phyloP scores from a whole-genome alignment of 1,140 invertebrate species.

The Hyphantria cunea region DNA sequence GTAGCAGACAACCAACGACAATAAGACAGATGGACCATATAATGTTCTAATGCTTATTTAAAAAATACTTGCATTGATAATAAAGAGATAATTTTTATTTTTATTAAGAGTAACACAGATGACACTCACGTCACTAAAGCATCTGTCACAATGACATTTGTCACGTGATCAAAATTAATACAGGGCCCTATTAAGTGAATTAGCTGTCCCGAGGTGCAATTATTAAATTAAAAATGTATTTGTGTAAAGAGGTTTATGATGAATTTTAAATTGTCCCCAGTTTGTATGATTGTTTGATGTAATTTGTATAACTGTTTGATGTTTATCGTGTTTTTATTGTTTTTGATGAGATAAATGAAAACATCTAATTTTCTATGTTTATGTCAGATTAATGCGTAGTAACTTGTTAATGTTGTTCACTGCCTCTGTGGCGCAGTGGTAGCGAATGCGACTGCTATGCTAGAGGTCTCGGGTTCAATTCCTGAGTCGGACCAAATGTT shows the following conservation, averaged over 20 bases:
- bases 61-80: too few relatives aligned
- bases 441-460: too few relatives aligned
- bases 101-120: slow-evolving; percentile 6
- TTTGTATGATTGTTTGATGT: slow-evolving; percentile 45
- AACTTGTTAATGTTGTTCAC: too few relatives aligned
- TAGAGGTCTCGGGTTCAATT: too few relatives aligned
- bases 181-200: slow-evolving; percentile 51
- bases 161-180: slow-evolving; percentile 72
- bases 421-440: too few relatives aligned
- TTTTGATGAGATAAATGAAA: slow-evolving; percentile 26
- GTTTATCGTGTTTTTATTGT: slow-evolving; percentile 34
- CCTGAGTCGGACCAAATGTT: too few relatives aligned
- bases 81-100: too few relatives aligned
- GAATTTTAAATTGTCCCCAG: slow-evolving; percentile 60
- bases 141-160: slow-evolving; percentile 69
- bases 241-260: slow-evolving; percentile 59
- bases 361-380: slow-evolving; percentile 11
- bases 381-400: slow-evolving; percentile 14
- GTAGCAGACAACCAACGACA: too few relatives aligned
- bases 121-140: slow-evolving; percentile 30
- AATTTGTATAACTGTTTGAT: slow-evolving; percentile 35
- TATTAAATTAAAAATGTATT: slow-evolving; percentile 77
- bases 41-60: too few relatives aligned
- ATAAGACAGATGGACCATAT: too few relatives aligned
- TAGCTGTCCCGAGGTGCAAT: slow-evolving; percentile 50